phyloP scores from a whole-genome alignment of 2,797 vertebrate genomes.

The Typhlichthys subterraneus region DNA sequence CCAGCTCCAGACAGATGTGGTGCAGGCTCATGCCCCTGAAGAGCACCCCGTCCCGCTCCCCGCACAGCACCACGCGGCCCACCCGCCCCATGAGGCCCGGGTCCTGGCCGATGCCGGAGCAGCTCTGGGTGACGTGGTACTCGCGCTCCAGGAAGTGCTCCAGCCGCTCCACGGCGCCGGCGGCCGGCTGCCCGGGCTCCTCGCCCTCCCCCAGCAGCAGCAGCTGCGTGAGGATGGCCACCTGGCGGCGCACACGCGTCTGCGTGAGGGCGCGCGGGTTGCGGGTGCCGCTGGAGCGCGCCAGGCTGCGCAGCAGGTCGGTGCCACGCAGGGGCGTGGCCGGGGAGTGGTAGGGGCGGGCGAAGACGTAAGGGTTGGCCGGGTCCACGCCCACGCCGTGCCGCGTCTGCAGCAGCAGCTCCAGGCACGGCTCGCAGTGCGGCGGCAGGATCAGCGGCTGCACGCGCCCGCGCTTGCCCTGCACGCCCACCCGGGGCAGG shows the following conservation, averaged over 20 bases:
- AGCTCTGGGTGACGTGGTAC: conserved; percentile 82
- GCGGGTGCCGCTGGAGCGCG: conserved; percentile 78
- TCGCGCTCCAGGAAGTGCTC: conserved; percentile 81
- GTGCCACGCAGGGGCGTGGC: conserved; percentile 82
- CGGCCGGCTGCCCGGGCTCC: conserved; percentile 67
- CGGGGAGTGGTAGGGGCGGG: conserved; percentile 80
- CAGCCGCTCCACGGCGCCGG: conserved; percentile 71
- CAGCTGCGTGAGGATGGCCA: conserved; percentile 82
- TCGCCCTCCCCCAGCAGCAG: conserved; percentile 81
- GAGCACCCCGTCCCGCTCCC: conserved; percentile 81
- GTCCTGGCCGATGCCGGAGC: conserved; percentile 79
- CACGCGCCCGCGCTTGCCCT: conserved; percentile 80
- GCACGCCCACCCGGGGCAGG: conserved; percentile 78
- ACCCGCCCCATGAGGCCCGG: conserved; percentile 81
- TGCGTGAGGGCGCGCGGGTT: conserved; percentile 81
- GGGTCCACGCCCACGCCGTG: conserved; percentile 80
- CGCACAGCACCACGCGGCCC: conserved; percentile 80
- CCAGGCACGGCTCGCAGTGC: conserved; percentile 80
- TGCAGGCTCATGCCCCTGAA: conserved; percentile 85
- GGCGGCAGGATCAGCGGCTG: conserved; percentile 83
- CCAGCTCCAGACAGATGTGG: conserved; percentile 84
- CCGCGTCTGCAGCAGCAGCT: conserved; percentile 79
- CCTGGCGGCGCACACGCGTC: conserved; percentile 78
- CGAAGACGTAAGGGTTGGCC: conserved; percentile 77
- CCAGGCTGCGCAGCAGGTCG: conserved; percentile 79